These are phyloP conservation scores for Alethe castanea DNA, from an alignment of 2,113 vertebrate species.

Conservation along the genomic window DNA sequence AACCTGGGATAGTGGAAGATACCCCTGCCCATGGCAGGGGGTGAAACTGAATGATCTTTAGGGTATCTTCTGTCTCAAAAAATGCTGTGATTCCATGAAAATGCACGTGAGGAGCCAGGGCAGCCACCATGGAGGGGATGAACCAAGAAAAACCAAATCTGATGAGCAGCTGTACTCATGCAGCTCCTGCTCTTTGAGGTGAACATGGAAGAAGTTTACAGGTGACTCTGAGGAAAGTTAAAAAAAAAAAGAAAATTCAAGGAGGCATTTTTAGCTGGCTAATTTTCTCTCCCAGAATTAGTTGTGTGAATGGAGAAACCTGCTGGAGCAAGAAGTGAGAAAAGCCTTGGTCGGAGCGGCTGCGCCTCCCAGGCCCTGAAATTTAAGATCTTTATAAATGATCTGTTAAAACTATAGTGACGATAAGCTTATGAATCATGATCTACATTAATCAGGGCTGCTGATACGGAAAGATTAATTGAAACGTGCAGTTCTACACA, in stretches of 20 bases:
- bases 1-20: rapidly evolving
- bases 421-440: constrained; percentile 99
- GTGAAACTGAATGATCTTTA: not conserved
- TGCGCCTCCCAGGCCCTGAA: constrained; percentile 82
- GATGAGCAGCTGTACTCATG: not conserved
- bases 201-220: not conserved
- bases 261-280: constrained; percentile 52
- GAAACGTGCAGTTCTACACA: constrained; percentile 94
- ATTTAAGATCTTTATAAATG: constrained; percentile 90
- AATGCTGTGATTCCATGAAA: not conserved
- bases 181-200: not conserved
- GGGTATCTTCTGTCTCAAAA: not conserved
- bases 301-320: constrained; percentile 72
- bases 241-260: not conserved
- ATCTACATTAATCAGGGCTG: constrained; percentile 94
- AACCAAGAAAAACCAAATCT: not conserved
- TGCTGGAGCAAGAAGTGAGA: constrained; percentile 71
- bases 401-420: constrained; percentile 97
- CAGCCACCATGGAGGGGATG: not conserved
- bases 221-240: not conserved
- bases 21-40: rapidly evolving
- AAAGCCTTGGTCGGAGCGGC: constrained; percentile 76
- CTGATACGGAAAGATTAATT: constrained; percentile 94
- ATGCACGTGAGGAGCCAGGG: not conserved
- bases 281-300: constrained; percentile 72